Evolutionary conservation across 2,113 vertebrate species (phyloP).

Genomic region (Meles meles): DNA sequence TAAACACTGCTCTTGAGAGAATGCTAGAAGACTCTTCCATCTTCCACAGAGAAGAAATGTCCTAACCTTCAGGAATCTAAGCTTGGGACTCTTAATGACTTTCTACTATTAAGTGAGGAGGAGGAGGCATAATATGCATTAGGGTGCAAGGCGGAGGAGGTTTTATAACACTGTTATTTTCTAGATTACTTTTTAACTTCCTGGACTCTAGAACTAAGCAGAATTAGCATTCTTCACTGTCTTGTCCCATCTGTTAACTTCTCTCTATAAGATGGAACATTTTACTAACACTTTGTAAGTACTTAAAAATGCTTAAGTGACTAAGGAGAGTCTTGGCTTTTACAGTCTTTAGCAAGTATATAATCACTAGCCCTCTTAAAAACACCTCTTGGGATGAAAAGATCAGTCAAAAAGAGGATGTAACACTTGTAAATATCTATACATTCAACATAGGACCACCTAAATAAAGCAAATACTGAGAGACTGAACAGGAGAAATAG

Average conservation of each 20-base stretch:
- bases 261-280: neutral
- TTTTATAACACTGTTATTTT: neutral
- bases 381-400: neutral
- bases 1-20: neutral
- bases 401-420: neutral
- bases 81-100: neutral
- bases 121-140: neutral
- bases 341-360: neutral
- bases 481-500: neutral
- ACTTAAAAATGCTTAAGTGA: neutral
- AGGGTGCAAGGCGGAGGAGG: neutral
- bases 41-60: neutral
- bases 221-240: neutral
- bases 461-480: neutral
- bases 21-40: neutral
- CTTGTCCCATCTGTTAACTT: neutral
- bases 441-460: neutral
- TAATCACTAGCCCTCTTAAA: neutral
- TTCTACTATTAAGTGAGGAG: neutral
- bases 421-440: neutral
- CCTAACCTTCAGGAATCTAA: neutral
- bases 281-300: neutral
- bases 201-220: constrained; percentile 24
- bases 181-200: constrained; percentile 25
- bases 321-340: neutral